A percentile compares a stretch with the other conserved stretches of the same genome.
These are phyloP conservation scores for Tursiops truncatus DNA, from an alignment of 2,113 vertebrate genomes.

Conservation along the genomic window DNA sequence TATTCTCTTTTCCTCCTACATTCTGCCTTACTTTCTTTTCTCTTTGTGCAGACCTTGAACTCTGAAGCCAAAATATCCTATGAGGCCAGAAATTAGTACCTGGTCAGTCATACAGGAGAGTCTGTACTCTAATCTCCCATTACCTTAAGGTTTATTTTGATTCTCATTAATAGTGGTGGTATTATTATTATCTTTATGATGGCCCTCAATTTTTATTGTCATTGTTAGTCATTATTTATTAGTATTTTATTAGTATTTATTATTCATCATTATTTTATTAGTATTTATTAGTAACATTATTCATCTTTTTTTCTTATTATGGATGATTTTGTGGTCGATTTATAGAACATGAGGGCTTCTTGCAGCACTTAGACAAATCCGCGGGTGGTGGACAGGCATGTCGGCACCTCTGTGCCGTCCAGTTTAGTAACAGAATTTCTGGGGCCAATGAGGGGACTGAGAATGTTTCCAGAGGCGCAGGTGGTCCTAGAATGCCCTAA, in stretches of 20 bases:
- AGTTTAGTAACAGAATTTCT: background rate
- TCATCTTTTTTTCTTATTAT: background rate
- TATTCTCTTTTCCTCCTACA: background rate
- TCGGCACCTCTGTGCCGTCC: background rate
- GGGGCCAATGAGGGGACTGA: background rate
- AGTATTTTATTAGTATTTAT: background rate
- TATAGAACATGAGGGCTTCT: background rate
- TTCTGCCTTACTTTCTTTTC: background rate
- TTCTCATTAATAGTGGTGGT: background rate
- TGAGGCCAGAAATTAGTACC: background rate
- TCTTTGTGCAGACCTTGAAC: background rate
- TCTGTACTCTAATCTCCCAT: background rate
- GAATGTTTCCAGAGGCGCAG: background rate
- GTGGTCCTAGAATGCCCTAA: too few relatives aligned
- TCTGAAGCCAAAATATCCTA: background rate
- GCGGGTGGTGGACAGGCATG: accelerated
- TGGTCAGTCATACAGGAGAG: background rate
- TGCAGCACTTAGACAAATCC: background rate
- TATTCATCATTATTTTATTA: background rate
- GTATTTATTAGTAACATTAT: background rate
- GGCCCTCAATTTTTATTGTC: background rate
- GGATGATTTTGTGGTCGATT: background rate
- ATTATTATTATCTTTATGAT: background rate
- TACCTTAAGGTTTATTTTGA: background rate
- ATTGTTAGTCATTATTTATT: background rate